Conservation (phyloP, 2,797 vertebrate species). For the Tinamus major region DNA sequence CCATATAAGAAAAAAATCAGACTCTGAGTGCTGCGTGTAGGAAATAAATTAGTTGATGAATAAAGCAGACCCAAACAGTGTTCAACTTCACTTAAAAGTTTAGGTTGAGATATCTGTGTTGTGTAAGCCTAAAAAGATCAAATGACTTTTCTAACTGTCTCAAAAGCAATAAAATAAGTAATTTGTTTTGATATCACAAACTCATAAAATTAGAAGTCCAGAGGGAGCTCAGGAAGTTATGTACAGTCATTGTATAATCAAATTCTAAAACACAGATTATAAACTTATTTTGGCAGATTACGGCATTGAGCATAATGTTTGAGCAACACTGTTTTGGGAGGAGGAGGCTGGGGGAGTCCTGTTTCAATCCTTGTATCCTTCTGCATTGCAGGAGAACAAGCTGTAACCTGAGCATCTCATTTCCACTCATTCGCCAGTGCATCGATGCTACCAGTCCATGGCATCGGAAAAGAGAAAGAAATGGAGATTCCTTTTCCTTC, state of each 20-base stretch:
- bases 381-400: neutral
- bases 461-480: neutral
- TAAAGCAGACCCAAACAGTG: neutral
- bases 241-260: neutral
- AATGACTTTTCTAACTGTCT: neutral
- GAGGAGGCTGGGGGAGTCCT: neutral
- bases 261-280: neutral
- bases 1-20: neutral
- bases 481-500: neutral
- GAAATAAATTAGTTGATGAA: neutral
- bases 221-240: neutral
- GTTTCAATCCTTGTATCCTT: neutral
- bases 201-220: neutral
- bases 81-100: neutral
- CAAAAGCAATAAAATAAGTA: neutral
- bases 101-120: neutral
- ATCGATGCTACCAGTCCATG: neutral
- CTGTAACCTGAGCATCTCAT: neutral
- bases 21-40: neutral
- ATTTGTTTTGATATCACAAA: neutral
- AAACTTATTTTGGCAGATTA: neutral
- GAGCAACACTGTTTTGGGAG: neutral
- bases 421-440: neutral
- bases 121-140: neutral
- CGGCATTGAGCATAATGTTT: neutral